Percentiles rank a stretch among this genome's conserved stretches.
These are phyloP conservation scores for Ips typographus DNA, from an alignment of 1,140 invertebrate species.

Conservation along the genomic window DNA sequence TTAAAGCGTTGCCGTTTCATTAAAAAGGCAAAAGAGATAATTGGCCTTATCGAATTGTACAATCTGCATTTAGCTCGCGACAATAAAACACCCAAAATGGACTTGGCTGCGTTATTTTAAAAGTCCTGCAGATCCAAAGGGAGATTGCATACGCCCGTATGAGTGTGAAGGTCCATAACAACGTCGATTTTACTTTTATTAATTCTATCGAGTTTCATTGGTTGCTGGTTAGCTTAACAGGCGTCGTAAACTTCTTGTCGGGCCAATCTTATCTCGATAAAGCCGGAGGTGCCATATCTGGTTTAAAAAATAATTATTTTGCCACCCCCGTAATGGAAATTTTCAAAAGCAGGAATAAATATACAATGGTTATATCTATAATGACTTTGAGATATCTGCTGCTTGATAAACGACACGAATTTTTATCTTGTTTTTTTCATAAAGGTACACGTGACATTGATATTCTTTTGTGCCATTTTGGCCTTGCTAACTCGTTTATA, in stretches of 20 bases:
- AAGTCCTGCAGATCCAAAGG: neutral
- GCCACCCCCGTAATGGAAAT: slow-evolving; percentile 26
- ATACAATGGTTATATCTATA: slow-evolving; percentile 28
- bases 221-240: no score
- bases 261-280: neutral
- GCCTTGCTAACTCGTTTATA: slow-evolving; percentile 27
- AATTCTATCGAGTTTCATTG: no score
- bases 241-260: no score
- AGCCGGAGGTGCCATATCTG: slow-evolving; percentile 20
- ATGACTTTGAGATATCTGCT: slow-evolving; percentile 27
- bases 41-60: slow-evolving; percentile 23
- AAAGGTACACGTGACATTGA: slow-evolving; percentile 24
- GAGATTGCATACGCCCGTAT: neutral
- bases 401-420: slow-evolving; percentile 25
- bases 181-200: no score
- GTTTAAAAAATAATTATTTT: slow-evolving; percentile 29
- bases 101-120: neutral
- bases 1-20: slow-evolving; percentile 21
- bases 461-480: slow-evolving; percentile 32
- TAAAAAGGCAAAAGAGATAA: slow-evolving; percentile 28
- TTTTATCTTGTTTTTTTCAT: slow-evolving; percentile 28
- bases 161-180: neutral
- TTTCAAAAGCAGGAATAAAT: slow-evolving; percentile 25
- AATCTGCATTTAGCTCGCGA: slow-evolving; percentile 11
- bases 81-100: slow-evolving; percentile 24